A percentile compares a stretch with the other conserved stretches of the same genome.
Conservation (phyloP, 2,113 vertebrate genomes). For the Mirounga angustirostris region DNA sequence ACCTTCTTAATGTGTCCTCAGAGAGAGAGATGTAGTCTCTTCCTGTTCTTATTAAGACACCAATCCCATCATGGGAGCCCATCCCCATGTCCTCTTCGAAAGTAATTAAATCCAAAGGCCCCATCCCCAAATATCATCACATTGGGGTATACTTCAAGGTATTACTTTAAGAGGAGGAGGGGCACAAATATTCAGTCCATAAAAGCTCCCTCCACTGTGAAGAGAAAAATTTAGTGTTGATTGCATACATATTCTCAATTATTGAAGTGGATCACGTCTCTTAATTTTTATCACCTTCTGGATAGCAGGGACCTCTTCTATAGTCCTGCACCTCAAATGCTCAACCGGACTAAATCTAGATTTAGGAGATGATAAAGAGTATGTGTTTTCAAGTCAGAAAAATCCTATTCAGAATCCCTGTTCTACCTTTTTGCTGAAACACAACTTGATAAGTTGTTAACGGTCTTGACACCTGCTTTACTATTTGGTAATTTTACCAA, state of each 20-base stretch:
- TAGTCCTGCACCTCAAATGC: not conserved
- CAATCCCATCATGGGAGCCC: too few species aligned
- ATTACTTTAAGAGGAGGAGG: not conserved
- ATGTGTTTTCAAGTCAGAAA: not conserved
- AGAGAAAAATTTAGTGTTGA: not conserved
- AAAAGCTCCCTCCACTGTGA: not conserved
- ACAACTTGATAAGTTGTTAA: not conserved
- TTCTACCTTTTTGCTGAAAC: not conserved
- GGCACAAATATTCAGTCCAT: not conserved
- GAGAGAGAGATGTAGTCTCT: not conserved
- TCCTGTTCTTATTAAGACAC: not conserved
- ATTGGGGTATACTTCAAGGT: not conserved
- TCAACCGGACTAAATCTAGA: not conserved
- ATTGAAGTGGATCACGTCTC: not conserved
- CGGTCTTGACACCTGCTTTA: not conserved
- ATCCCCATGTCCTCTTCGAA: not conserved
- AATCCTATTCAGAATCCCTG: not conserved
- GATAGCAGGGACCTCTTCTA: not conserved
- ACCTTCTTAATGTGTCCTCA: not conserved
- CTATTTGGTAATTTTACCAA: not conserved
- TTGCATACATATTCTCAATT: not conserved
- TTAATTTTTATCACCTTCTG: not conserved
- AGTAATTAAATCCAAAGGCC: not conserved
- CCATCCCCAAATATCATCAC: not conserved
- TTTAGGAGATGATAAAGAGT: not conserved